Base-by-base conservation (phyloP, 2,797 vertebrate genomes). In the Podargus strigoides region DNA sequence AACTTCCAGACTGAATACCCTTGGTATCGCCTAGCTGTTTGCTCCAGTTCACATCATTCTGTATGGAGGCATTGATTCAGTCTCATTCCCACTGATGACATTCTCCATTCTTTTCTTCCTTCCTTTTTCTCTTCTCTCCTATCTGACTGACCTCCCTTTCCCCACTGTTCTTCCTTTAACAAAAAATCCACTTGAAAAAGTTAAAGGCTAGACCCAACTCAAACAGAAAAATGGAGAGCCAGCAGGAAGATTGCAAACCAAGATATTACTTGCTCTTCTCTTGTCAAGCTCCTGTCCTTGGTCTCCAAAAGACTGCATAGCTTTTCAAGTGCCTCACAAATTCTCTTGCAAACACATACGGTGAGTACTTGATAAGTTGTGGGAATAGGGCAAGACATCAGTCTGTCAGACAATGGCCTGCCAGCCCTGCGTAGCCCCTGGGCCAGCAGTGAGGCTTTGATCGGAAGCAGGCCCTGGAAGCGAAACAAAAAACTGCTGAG, bases 151-250 rank as follows among this genome's bases (percentile, higher is more conserved):
- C 32, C 72, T 93, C 9, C 7, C 28, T 90, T 85, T 18, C 32
- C 7, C 85, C 63, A 83, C 3, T 76, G 82, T 92, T 66, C 63
- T 93, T 76, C n/a, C 20, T 85, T 87, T 94, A 77, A 80, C 24
- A 83, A 89, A 91, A 91, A 91, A 85, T 70, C 36, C 50, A 59
- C 85, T 91, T 74, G 50, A 79, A 76, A 88, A 95, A 49, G 7
- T 63, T 83, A 87, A 85, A 83, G 66, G 20, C 52, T 92, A 77
- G 64, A 49, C 28, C 59, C 36, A 76, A 39, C 32, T 85, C 55
- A 85, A 87, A 84, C 28, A 89, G 64, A 80, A 95, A 83, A 95
- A 85, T 20, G 27, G 32, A 92, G 60, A 89, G 50, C 17, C 63
- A 59, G 39, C 47, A 83, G 64, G 52, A 83, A 91, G 47, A 87